These are phyloP conservation scores for Eulimnadia texana DNA, from an alignment of 1,140 invertebrate genomes.

Conservation along the genomic window DNA sequence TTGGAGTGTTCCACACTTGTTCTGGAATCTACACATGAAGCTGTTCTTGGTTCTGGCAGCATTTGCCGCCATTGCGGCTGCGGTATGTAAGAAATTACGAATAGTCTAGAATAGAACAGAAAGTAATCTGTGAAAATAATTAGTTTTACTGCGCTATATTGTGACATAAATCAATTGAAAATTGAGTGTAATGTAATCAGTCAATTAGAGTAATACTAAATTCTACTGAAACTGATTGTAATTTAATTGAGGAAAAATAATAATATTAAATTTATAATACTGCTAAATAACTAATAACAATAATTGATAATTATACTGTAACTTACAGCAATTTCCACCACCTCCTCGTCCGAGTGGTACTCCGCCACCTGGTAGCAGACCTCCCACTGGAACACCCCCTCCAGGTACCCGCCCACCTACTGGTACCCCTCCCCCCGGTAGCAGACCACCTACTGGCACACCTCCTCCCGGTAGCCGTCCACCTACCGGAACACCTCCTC, in stretches of 20 bases:
- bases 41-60: neutral
- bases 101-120: too few species aligned
- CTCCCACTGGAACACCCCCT: neutral
- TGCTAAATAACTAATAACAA: neutral
- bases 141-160: too few species aligned
- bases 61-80: neutral
- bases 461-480: constrained; percentile 25
- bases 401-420: neutral
- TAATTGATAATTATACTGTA: too few species aligned
- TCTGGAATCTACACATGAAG: neutral
- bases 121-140: too few species aligned
- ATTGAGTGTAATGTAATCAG: too few species aligned
- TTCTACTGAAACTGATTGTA: too few species aligned
- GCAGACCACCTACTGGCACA: neutral
- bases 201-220: too few species aligned
- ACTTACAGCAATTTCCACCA: neutral
- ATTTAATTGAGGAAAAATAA: neutral
- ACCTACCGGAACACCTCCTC: constrained; percentile 17
- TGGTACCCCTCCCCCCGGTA: neutral
- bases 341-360: too few species aligned
- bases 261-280: neutral
- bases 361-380: neutral
- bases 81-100: neutral
- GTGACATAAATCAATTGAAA: too few species aligned
- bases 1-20: too few species aligned